Percentiles rank a stretch among this genome's conserved stretches.
phyloP scores from a whole-genome alignment of 2,888 invertebrate species.

The Alentia gelatinosa region DNA sequence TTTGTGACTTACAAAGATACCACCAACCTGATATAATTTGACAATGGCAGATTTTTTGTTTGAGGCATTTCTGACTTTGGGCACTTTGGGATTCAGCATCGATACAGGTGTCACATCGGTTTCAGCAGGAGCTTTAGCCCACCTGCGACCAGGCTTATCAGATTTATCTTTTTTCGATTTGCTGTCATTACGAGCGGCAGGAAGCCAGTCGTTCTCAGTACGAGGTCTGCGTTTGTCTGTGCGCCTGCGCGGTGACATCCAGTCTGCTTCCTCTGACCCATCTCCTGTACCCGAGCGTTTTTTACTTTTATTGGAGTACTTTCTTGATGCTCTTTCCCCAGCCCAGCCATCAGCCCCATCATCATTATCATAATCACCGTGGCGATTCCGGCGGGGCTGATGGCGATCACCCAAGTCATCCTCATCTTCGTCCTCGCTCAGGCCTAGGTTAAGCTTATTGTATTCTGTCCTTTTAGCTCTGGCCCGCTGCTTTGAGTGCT shows the following conservation, averaged over 20 bases:
- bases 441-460: neutral
- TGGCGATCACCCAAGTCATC: neutral
- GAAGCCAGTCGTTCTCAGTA: neutral
- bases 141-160: neutral
- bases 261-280: neutral
- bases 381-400: neutral
- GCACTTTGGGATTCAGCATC: slow-evolving; percentile 17
- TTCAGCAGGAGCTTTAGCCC: neutral
- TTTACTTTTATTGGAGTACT: neutral
- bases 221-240: neutral
- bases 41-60: neutral
- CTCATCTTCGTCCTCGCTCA: neutral
- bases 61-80: neutral
- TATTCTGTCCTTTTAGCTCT: neutral
- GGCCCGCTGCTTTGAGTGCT: neutral
- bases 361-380: neutral
- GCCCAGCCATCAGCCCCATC: neutral
- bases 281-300: neutral
- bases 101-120: neutral
- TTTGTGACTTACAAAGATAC: neutral
- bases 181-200: neutral
- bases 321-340: neutral
- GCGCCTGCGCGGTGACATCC: slow-evolving; percentile 31
- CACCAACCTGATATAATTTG: slow-evolving; percentile 21
- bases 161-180: neutral